A percentile compares a stretch with the other conserved stretches of the same genome.
Conservation (phyloP, 2,888 invertebrate genomes). For the Noctua janthe region DNA sequence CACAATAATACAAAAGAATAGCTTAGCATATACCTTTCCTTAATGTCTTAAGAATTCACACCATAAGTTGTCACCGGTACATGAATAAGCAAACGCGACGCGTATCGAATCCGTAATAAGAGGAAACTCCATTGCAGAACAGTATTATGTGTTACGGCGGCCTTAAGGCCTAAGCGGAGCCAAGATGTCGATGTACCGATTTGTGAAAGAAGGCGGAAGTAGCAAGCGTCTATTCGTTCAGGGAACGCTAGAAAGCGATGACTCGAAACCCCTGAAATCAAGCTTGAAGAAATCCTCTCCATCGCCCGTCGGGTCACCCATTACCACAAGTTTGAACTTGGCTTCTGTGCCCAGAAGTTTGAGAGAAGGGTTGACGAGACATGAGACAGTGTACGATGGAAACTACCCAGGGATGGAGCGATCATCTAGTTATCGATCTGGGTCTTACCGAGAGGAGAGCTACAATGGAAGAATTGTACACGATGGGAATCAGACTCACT, state of each 20-base stretch:
- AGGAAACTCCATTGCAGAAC: constrained; percentile 76
- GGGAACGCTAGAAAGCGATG: constrained; percentile 92
- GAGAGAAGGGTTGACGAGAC: constrained; percentile 88
- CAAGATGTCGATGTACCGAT: constrained; percentile 94
- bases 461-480: constrained; percentile 87
- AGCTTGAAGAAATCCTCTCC: constrained; percentile 88
- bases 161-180: constrained; percentile 80
- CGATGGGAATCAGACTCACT: constrained; percentile 89
- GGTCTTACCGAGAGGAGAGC: constrained; percentile 84
- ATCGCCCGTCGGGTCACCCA: constrained; percentile 90
- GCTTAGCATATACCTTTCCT: constrained; percentile 63
- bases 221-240: constrained; percentile 94
- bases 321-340: constrained; percentile 91
- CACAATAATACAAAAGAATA: constrained; percentile 53
- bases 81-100: constrained; percentile 70
- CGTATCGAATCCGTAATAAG: constrained; percentile 86
- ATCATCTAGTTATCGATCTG: constrained; percentile 83
- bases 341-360: constrained; percentile 90
- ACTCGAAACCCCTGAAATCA: constrained; percentile 88
- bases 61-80: constrained; percentile 72
- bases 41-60: constrained; percentile 66
- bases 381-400: constrained; percentile 88
- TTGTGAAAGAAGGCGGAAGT: constrained; percentile 92
- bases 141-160: constrained; percentile 82
- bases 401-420: constrained; percentile 87